Evolutionary conservation across 2,888 invertebrate genomes (phyloP), one percentile per base, ranked within the genome.

Genomic region (Brachycybe producta): DNA sequence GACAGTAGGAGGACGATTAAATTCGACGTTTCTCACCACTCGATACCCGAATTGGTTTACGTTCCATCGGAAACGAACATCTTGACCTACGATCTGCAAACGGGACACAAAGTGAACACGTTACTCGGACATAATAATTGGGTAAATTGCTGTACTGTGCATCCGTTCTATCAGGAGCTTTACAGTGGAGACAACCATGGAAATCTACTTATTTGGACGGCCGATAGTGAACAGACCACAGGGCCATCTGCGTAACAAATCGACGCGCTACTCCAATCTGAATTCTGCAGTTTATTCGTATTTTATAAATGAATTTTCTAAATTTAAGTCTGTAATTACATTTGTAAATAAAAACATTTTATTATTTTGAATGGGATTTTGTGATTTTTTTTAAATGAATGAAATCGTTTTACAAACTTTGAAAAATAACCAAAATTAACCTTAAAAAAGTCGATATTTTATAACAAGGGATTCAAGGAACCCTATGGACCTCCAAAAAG

Each of bases 161-260:
- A 69, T 52, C 59, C 61, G 0, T 58, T 61, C 47, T 59, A 58
- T 34, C 68, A 70, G 26, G 66, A 70, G 42, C 45, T 73, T 30
- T 70, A 68, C 55, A 67, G 66, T 50, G 67, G 65, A 5, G 68
- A 65, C 2, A 66, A 62, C 58, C 72, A 72, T 55, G 60, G 67
- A 45, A 70, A 65, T 54, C 62, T 72, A 39, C 56, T 73, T 0
- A 57, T 68, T 2, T 72, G 72, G 71, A 59, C 60, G 2, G 64
- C 67, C 5, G 58, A 64, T 43, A 51, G 51, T 8, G 57, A 55
- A 5, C 59, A 61, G 23, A 60, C 59, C 8, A 46, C n/a, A n/a
- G n/a, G n/a, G n/a, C n/a, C n/a, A n/a, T n/a, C n/a, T n/a, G n/a
- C n/a, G n/a, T n/a, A n/a, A n/a, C n/a, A n/a, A n/a, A n/a, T n/a